A percentile compares a stretch with the other conserved stretches of the same genome.
Conservation (phyloP, 2,888 invertebrate genomes). For the Dryobota labecula region DNA sequence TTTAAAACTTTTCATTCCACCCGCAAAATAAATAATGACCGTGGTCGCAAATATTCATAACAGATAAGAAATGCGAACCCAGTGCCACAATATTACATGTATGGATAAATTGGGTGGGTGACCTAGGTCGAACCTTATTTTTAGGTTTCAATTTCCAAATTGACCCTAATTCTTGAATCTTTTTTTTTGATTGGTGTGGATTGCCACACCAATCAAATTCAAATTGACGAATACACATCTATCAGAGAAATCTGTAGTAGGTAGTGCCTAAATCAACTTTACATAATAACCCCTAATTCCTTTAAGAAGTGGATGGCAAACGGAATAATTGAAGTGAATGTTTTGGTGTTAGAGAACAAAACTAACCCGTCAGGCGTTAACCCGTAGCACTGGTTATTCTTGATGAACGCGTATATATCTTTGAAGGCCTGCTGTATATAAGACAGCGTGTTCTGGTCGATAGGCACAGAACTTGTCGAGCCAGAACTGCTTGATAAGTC, state of each 20-base stretch:
- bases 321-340: background rate
- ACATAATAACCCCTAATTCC: background rate
- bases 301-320: background rate
- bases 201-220: too few relatives aligned
- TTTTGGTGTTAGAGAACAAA: background rate
- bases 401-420: slow-evolving; percentile 87
- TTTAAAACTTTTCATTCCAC: too few relatives aligned
- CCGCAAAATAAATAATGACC: too few relatives aligned
- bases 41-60: too few relatives aligned
- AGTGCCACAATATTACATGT: too few relatives aligned
- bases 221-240: background rate
- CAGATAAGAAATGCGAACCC: too few relatives aligned
- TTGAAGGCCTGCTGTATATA: slow-evolving; percentile 88
- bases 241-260: background rate
- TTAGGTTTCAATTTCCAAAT: background rate
- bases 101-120: background rate
- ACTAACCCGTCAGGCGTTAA: slow-evolving; percentile 63
- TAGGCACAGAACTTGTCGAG: slow-evolving; percentile 84
- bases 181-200: too few relatives aligned
- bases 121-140: background rate
- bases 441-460: slow-evolving; percentile 86
- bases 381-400: slow-evolving; percentile 87
- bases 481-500: slow-evolving; percentile 82
- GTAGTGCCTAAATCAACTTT: background rate
- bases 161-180: background rate